Evolutionary conservation across 2,888 invertebrate genomes (phyloP).

Genomic region (Phyto melanocephala): DNA sequence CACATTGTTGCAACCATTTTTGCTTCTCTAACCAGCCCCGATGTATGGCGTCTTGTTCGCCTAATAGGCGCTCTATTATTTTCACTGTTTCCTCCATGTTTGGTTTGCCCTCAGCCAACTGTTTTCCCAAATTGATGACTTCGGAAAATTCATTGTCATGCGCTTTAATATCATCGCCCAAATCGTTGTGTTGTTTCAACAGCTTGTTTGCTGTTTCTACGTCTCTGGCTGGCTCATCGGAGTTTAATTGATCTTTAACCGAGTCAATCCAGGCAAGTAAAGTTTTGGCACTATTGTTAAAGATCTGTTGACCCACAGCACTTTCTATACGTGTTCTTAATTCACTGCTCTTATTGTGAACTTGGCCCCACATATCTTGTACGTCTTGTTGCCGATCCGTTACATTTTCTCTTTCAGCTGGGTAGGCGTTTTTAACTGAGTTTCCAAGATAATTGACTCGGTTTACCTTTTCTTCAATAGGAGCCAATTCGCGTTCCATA

Average conservation of each 20-base stretch:
- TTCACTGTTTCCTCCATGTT: constrained; percentile 87
- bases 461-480: constrained; percentile 95
- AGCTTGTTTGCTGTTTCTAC: constrained; percentile 95
- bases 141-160: constrained; percentile 93
- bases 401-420: constrained; percentile 92
- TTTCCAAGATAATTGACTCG: constrained; percentile 92
- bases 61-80: constrained; percentile 85
- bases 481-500: constrained; percentile 95
- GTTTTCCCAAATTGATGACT: constrained; percentile 88
- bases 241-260: constrained; percentile 88
- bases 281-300: constrained; percentile 85
- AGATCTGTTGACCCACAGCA: constrained; percentile 95
- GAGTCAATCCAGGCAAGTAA: constrained; percentile 90
- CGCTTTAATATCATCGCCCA: constrained; percentile 93
- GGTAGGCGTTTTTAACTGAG: constrained; percentile 94
- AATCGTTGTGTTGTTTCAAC: constrained; percentile 93
- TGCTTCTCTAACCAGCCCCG: constrained; percentile 92
- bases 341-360: constrained; percentile 91
- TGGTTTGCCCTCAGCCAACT: constrained; percentile 87
- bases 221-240: constrained; percentile 89
- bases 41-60: constrained; percentile 87
- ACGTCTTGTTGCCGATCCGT: constrained; percentile 91
- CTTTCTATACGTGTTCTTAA: constrained; percentile 92
- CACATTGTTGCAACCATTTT: constrained; percentile 90
- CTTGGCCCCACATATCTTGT: constrained; percentile 91